phyloP scores from a whole-genome alignment of 1,140 invertebrate genomes.

The Choristoneura fumiferana region DNA sequence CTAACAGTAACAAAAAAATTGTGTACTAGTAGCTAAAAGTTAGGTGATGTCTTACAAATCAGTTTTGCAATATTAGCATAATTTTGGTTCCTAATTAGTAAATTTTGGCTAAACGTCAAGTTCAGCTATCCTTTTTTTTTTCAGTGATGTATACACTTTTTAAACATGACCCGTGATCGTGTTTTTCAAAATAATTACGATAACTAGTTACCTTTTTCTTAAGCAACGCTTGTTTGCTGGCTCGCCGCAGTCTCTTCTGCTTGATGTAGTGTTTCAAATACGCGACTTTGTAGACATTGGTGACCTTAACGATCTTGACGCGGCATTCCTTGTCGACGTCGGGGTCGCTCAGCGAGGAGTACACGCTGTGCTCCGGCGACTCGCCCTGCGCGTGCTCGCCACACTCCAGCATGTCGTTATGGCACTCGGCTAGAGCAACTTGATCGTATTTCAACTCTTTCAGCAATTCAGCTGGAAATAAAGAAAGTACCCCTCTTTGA shows the following conservation, averaged over 20 bases:
- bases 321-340: slow-evolving; percentile 52
- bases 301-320: slow-evolving; percentile 65
- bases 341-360: slow-evolving; percentile 42
- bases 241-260: slow-evolving; percentile 55
- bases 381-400: slow-evolving; percentile 30
- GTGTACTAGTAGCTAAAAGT: too few species aligned
- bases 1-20: too few species aligned
- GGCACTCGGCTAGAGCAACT: slow-evolving; percentile 22
- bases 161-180: too few species aligned
- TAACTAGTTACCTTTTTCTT: slow-evolving; percentile 56
- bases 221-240: slow-evolving; percentile 51
- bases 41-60: too few species aligned
- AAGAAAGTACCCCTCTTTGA: too few species aligned
- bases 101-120: too few species aligned
- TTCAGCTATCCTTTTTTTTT: too few species aligned
- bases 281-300: slow-evolving; percentile 67
- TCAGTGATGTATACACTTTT: too few species aligned
- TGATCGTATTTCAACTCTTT: slow-evolving; percentile 41
- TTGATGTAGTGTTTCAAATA: slow-evolving; percentile 67
- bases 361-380: slow-evolving; percentile 40
- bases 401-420: slow-evolving; percentile 32
- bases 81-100: too few species aligned
- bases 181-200: too few species aligned
- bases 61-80: too few species aligned
- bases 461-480: too few species aligned